Base-by-base conservation (phyloP, 2,113 vertebrate genomes). In the Chaetops frenatus region DNA sequence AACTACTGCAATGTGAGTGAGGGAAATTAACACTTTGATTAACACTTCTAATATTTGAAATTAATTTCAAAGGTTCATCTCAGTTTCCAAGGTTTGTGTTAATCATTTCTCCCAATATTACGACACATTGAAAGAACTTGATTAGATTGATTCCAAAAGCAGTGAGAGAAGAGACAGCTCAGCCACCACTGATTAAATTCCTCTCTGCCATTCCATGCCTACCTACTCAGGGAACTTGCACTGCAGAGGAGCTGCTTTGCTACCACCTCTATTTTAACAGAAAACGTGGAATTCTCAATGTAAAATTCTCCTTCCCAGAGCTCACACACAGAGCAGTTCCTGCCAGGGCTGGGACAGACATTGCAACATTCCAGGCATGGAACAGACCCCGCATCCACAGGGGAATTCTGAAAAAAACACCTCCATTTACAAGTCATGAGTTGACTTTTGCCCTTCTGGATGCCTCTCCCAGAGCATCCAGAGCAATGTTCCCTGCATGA, bases 101-200 rank as follows among this genome's bases (percentile, higher is more conserved):
- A 88, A 94, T 81, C 31, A 69, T 15, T 88, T 45, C 77, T 77
- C 67, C 54, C 81, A 88, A 62, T 86, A 78, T 86, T 88, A 66
- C 27, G 58, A 81, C 83, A 65, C 57, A 38, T 8, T 61, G 71
- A 47, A 67, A 72, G 80, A 73, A 57, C 38, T 36, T 15, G 35
- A 85, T 90, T 16, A 81, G 88, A 51, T 12, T 36, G 80, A 81
- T 86, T 86, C 61, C 57, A 35, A 86, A 86, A 94, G 12, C 62
- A 86, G 18, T n/a, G 86, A 50, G 64, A 42, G 93, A 69, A 45
- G 67, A 57, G 86, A 29, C 83, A 91, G 71, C 88, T 72, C 91
- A 50, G 2, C 6, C 53, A 53, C 28, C 58, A 22, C 42, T 13
- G 40, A 54, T 25, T 17, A 22, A 14, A 6, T 50, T 64, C 24